phyloP scores from a whole-genome alignment of 2,797 vertebrate genomes.

The Scarus forsteni region DNA sequence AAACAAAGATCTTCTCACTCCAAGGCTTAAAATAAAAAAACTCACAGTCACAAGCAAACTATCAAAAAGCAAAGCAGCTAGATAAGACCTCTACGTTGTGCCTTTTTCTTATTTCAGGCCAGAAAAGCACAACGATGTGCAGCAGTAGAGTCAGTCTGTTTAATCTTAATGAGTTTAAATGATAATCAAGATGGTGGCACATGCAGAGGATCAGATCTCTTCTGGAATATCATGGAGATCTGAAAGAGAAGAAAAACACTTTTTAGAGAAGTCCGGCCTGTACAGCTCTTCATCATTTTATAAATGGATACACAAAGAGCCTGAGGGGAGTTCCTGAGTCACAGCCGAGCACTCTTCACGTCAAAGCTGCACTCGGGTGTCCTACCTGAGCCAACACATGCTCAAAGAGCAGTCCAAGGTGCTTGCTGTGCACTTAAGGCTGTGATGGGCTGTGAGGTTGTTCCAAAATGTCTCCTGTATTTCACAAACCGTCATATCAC shows the following conservation, averaged over 20 bases:
- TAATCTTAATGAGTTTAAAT: constrained; percentile 4
- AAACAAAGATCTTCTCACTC: constrained; percentile 22
- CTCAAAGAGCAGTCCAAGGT: no score
- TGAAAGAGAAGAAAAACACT: constrained; percentile 69
- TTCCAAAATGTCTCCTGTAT: no score
- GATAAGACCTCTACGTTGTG: constrained; percentile 18
- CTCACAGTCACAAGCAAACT: constrained; percentile 48
- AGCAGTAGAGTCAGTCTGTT: constrained; percentile 2
- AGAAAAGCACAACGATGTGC: not conserved
- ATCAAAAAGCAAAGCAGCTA: constrained; percentile 47
- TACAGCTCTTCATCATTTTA: no score
- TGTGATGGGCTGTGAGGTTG: no score
- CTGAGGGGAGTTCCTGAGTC: no score
- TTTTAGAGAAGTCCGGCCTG: no score
- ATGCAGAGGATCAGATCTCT: constrained; percentile 81
- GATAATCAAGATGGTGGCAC: constrained; percentile 40
- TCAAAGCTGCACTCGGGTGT: no score
- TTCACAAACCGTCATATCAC: no score
- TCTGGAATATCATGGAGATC: constrained; percentile 92
- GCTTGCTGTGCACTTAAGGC: no score
- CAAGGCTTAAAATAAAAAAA: constrained; percentile 15
- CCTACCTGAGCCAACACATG: no score
- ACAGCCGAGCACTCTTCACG: no score
- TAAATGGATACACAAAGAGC: no score
- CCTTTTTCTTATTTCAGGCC: not conserved